phyloP scores from a whole-genome alignment of 2,113 vertebrate genomes.

The Prionailurus bengalensis region DNA sequence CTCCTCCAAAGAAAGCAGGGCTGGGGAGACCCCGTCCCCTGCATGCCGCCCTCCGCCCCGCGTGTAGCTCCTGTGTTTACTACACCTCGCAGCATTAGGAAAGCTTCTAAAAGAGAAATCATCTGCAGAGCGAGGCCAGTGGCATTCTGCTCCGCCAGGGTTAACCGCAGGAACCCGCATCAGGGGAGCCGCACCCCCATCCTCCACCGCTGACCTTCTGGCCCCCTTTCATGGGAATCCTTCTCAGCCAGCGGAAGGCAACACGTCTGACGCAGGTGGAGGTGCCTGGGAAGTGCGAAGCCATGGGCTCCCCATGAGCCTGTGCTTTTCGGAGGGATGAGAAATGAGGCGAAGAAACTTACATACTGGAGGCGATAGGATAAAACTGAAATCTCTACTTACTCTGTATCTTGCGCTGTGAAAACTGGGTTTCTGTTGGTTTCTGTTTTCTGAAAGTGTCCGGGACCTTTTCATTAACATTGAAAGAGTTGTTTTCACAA shows the following conservation, averaged over 20 bases:
- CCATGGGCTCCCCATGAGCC: neutral
- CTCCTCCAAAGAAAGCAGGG: neutral
- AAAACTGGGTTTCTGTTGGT: neutral
- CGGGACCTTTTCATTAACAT: neutral
- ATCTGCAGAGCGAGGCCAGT: neutral
- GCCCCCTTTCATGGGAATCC: neutral
- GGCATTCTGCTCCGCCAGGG: accelerated
- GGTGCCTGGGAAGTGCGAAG: neutral
- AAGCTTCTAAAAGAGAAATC: neutral
- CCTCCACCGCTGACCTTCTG: neutral
- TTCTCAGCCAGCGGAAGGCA: neutral
- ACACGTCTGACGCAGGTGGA: neutral
- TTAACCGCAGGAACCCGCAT: neutral
- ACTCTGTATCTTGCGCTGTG: neutral
- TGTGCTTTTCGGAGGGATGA: neutral
- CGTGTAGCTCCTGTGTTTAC: too few species aligned
- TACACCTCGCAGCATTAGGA: neutral
- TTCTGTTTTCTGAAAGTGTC: neutral
- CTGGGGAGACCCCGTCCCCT: neutral
- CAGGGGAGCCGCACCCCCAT: too few species aligned
- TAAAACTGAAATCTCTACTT: neutral
- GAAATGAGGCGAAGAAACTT: neutral
- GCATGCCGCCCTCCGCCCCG: neutral
- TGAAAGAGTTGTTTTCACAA: neutral
- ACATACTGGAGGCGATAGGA: neutral